These are phyloP conservation scores for Drosophila setosimentum DNA, from an alignment of 2,888 invertebrate species.

Conservation along the genomic window DNA sequence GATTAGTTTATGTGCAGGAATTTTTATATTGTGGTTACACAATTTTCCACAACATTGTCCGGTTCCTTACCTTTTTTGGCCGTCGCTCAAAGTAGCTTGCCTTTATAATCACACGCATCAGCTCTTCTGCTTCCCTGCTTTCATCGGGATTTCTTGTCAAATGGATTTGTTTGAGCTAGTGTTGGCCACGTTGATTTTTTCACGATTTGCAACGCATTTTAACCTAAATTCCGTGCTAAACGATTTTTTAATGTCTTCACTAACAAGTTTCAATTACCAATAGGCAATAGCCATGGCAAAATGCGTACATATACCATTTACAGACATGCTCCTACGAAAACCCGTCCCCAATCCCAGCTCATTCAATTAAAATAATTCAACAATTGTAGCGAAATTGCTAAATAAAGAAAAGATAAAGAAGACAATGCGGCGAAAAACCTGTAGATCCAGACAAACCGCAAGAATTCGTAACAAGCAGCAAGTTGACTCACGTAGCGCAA, in stretches of 20 bases:
- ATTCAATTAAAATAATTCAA: constrained; percentile 80
- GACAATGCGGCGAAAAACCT: constrained; percentile 64
- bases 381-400: constrained; percentile 72
- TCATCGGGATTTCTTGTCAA: constrained; percentile 25
- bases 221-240: constrained; percentile 78
- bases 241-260: constrained; percentile 80
- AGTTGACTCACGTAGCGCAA: constrained; percentile 62
- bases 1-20: constrained; percentile 81
- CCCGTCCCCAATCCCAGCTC: constrained; percentile 51
- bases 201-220: constrained; percentile 81
- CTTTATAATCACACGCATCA: constrained; percentile 65
- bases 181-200: constrained; percentile 48
- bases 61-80: constrained; percentile 23
- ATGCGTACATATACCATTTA: constrained; percentile 62
- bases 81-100: constrained; percentile 17
- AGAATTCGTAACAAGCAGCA: constrained; percentile 39
- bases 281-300: constrained; percentile 52
- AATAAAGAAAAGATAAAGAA: constrained; percentile 50
- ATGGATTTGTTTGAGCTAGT: constrained; percentile 24
- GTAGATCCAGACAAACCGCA: constrained; percentile 28
- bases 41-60: constrained; percentile 59
- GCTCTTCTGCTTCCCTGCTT: constrained; percentile 51
- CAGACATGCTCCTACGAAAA: constrained; percentile 59
- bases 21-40: constrained; percentile 79
- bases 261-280: constrained; percentile 81